These are phyloP conservation scores for Irena cyanogastra DNA, from an alignment of 2,113 vertebrate species.

Conservation along the genomic window DNA sequence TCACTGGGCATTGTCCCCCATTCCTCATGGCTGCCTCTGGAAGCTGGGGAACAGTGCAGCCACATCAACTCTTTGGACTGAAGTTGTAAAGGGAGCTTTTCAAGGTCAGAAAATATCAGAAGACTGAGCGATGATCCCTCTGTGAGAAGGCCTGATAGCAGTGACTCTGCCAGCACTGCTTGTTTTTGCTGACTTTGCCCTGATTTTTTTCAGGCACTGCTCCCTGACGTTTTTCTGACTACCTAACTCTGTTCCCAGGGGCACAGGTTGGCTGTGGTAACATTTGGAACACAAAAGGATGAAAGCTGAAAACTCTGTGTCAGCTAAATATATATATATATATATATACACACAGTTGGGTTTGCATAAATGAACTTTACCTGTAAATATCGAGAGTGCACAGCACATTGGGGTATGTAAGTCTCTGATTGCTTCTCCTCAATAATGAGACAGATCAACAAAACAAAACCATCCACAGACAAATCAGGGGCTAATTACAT, in stretches of 20 bases:
- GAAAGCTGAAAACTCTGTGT: background rate
- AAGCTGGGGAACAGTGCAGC: background rate
- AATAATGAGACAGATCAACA: background rate
- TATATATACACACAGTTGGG: background rate
- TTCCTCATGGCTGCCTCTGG: background rate
- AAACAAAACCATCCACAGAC: background rate
- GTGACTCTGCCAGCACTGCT: background rate
- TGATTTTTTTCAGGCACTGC: background rate
- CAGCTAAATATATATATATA: background rate
- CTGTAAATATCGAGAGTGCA: background rate
- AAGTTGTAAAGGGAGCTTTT: background rate
- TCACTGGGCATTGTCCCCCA: rapidly evolving
- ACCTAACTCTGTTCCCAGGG: background rate
- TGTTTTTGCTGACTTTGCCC: background rate
- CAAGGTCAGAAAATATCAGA: background rate
- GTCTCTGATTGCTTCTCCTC: background rate
- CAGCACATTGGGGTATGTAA: background rate
- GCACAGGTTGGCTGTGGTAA: background rate
- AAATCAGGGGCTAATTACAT: background rate
- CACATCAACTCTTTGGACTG: background rate
- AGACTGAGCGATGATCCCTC: background rate
- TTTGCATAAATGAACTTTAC: background rate
- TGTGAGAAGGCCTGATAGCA: background rate
- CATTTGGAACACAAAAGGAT: background rate
- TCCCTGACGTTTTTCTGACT: background rate